Evolutionary conservation across 92 coral and sea anemone genomes (phyloP).

Genomic region (Porites divaricata): DNA sequence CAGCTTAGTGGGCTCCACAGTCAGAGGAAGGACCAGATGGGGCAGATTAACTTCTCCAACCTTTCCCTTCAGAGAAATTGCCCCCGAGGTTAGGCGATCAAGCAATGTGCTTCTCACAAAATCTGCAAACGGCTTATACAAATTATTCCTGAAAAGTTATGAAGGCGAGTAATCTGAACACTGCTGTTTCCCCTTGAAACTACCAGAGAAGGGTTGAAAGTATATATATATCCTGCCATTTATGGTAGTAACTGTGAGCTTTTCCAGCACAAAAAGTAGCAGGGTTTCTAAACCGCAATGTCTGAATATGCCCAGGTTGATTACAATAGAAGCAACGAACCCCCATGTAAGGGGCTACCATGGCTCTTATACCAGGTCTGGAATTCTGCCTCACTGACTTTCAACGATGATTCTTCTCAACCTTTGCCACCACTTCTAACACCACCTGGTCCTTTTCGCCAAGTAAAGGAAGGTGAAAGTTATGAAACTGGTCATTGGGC

Average conservation of each 20-base stretch:
- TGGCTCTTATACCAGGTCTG: too few relatives aligned
- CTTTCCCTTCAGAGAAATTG: conserved; percentile 19
- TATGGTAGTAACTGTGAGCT: conserved; percentile 1
- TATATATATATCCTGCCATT: conserved; percentile 20
- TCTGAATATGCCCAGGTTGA: conserved; percentile 22
- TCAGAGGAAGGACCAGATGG: conserved; percentile 33
- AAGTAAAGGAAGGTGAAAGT: conserved; percentile 37
- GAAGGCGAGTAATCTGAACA: conserved; percentile 10
- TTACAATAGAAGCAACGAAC: too few relatives aligned
- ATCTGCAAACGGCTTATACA: conserved; percentile 16
- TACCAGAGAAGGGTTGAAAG: conserved; percentile 10
- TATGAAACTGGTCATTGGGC: conserved; percentile 28
- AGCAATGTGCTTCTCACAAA: conserved; percentile 42
- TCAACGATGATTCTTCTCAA: conserved; percentile 26
- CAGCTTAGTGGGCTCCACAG: conserved; percentile 50
- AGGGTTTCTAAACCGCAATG: conserved; percentile 23
- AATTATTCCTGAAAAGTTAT: conserved; percentile 11
- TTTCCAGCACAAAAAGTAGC: conserved; percentile 34
- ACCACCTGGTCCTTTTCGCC: conserved; percentile 53
- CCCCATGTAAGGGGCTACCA: background rate
- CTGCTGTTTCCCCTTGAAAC: conserved; percentile 11
- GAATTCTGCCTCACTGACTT: too few relatives aligned
- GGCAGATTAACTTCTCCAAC: conserved; percentile 46
- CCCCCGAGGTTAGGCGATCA: conserved; percentile 38
- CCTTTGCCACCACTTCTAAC: conserved; percentile 27